Conservation (phyloP, 2,113 vertebrate genomes). For the Oryzias javanicus region DNA sequence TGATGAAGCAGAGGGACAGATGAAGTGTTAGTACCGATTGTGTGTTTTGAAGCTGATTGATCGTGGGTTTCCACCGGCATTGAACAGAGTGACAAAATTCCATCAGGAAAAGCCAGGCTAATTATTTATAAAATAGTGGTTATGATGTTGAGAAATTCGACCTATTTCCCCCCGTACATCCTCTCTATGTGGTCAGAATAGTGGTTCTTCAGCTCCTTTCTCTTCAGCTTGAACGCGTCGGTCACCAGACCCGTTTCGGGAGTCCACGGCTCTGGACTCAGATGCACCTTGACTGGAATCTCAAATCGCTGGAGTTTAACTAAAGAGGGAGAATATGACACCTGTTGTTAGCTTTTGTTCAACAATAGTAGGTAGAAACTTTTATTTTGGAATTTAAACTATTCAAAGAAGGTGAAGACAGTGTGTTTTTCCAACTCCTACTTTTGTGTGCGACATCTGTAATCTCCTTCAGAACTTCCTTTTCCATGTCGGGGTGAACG, state of each 20-base stretch:
- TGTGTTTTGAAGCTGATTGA: neutral
- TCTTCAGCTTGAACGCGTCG: slow-evolving; percentile 96
- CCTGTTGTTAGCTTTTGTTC: too few species aligned
- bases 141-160: neutral
- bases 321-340: slow-evolving; percentile 41
- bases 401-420: too few species aligned
- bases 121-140: slow-evolving; percentile 43
- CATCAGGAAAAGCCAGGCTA: neutral
- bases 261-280: slow-evolving; percentile 94
- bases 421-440: slow-evolving; percentile 72
- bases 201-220: slow-evolving; percentile 95
- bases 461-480: slow-evolving; percentile 88
- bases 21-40: neutral
- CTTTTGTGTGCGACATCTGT: slow-evolving; percentile 86
- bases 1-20: neutral
- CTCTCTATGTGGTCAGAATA: slow-evolving; percentile 93
- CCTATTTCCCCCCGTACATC: slow-evolving; percentile 94
- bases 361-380: too few species aligned
- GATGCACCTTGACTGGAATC: slow-evolving; percentile 90
- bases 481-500: slow-evolving; percentile 90
- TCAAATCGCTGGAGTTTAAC: slow-evolving; percentile 95
- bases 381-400: too few species aligned
- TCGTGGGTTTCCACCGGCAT: neutral
- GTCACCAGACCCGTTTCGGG: slow-evolving; percentile 96
- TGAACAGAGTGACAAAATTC: neutral